Percentiles rank a stretch among this genome's conserved stretches.
These are phyloP conservation scores for Zaprionus ghesquierei DNA, from an alignment of 1,140 invertebrate species.

Conservation along the genomic window DNA sequence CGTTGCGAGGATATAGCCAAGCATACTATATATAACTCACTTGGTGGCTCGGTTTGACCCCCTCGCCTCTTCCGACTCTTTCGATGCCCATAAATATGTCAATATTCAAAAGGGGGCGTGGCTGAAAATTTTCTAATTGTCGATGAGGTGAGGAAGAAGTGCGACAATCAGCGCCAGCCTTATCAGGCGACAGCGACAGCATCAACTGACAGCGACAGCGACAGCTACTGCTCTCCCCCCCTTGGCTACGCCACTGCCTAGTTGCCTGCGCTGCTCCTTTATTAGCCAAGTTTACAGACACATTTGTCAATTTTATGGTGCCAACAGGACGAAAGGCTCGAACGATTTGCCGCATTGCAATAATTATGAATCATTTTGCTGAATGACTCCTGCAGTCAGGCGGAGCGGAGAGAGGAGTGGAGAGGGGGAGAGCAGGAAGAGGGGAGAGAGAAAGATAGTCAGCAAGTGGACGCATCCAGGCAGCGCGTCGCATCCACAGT, in stretches of 20 bases:
- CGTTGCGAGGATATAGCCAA: not conserved
- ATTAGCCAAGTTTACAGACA: slow-evolving; percentile 82
- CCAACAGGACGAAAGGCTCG: slow-evolving; percentile 58
- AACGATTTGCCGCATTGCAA: slow-evolving; percentile 72
- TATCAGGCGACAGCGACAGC: slow-evolving; percentile 5
- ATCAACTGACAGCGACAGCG: slow-evolving; percentile 17
- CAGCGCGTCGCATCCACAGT: slow-evolving; percentile 28
- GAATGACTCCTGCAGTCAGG: slow-evolving; percentile 32
- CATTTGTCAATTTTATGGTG: slow-evolving; percentile 82
- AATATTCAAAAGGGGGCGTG: not conserved
- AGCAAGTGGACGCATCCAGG: not conserved
- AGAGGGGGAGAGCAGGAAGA: no score
- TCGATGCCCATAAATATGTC: slow-evolving; percentile 31
- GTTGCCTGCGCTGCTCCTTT: slow-evolving; percentile 31
- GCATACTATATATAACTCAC: not conserved
- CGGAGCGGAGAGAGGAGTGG: not conserved
- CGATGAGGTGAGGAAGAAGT: slow-evolving; percentile 9
- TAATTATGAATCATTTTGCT: slow-evolving; percentile 77
- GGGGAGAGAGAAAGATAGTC: not conserved
- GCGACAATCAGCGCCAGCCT: slow-evolving; percentile 17
- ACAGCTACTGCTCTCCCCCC: not conserved
- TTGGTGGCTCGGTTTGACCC: not conserved
- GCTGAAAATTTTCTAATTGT: slow-evolving; percentile 39
- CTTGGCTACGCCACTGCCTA: not conserved
- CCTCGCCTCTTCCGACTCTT: not conserved